phyloP scores from a whole-genome alignment of 2,888 invertebrate species.

The Endotricha flammealis region DNA sequence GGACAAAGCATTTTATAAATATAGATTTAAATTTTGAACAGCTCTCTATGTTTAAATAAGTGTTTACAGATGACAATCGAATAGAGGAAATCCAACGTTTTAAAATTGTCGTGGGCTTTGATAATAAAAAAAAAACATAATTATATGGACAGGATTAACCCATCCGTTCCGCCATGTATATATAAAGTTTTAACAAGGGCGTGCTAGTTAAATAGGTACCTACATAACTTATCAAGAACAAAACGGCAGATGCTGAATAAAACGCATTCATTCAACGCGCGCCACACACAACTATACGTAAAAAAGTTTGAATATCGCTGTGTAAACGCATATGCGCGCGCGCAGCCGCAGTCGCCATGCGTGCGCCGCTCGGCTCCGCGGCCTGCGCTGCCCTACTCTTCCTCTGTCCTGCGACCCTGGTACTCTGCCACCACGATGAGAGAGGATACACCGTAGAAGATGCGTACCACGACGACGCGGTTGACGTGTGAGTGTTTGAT shows the following conservation, averaged over 20 bases:
- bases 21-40: too few species aligned
- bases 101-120: too few species aligned
- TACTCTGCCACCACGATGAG: conserved; percentile 49
- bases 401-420: conserved; percentile 49
- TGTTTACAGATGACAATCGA: too few species aligned
- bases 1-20: too few species aligned
- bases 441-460: conserved; percentile 62
- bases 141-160: too few species aligned
- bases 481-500: conserved; percentile 62
- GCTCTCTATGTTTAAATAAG: too few species aligned
- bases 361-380: conserved; percentile 58
- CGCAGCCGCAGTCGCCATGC: conserved; percentile 66
- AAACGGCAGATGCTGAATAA: conserved; percentile 16
- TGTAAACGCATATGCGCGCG: conserved; percentile 55
- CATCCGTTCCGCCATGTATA: too few species aligned
- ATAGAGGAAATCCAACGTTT: too few species aligned
- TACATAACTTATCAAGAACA: conserved; percentile 15
- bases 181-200: too few species aligned
- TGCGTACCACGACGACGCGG: conserved; percentile 55
- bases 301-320: conserved; percentile 56
- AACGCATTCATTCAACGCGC: conserved; percentile 18
- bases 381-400: conserved; percentile 50
- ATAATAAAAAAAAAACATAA: too few species aligned
- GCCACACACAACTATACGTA: conserved; percentile 17
- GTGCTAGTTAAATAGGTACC: too few species aligned